Conservation (phyloP, 2,888 invertebrate species). For the Stenodera caucasica region DNA sequence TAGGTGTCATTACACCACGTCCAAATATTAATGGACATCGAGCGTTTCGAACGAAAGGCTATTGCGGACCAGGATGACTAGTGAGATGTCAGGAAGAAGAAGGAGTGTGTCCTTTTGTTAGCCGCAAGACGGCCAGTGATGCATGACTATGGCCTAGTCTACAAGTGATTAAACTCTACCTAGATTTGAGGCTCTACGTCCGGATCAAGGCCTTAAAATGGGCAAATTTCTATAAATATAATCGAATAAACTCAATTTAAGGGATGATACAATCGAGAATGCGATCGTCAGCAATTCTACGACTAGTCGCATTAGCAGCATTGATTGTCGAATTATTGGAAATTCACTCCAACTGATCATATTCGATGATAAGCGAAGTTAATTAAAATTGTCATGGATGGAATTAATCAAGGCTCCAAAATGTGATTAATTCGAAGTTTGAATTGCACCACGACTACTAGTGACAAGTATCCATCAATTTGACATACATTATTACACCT, state of each 20-base stretch:
- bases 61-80: slow-evolving; percentile 29
- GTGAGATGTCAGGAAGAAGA: slow-evolving; percentile 30
- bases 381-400: not conserved
- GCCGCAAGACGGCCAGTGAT: slow-evolving; percentile 30
- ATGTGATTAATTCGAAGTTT: slow-evolving; percentile 9
- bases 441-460: too few relatives aligned
- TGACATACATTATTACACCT: slow-evolving; percentile 46
- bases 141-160: slow-evolving; percentile 27
- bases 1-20: not conserved
- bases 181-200: not conserved
- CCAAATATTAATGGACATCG: slow-evolving; percentile 19
- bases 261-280: not conserved
- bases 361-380: not conserved
- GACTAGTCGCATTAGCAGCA: not conserved
- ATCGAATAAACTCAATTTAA: too few relatives aligned
- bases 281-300: not conserved
- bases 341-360: not conserved
- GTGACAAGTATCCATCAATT: slow-evolving; percentile 41
- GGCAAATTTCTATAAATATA: too few relatives aligned
- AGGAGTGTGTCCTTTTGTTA: slow-evolving; percentile 25
- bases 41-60: slow-evolving; percentile 25
- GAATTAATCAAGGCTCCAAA: too few relatives aligned
- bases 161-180: slow-evolving; percentile 28
- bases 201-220: slow-evolving; percentile 19
- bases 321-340: not conserved